These are phyloP conservation scores for Scatophagus argus DNA, from an alignment of 2,113 vertebrate species.

Conservation along the genomic window DNA sequence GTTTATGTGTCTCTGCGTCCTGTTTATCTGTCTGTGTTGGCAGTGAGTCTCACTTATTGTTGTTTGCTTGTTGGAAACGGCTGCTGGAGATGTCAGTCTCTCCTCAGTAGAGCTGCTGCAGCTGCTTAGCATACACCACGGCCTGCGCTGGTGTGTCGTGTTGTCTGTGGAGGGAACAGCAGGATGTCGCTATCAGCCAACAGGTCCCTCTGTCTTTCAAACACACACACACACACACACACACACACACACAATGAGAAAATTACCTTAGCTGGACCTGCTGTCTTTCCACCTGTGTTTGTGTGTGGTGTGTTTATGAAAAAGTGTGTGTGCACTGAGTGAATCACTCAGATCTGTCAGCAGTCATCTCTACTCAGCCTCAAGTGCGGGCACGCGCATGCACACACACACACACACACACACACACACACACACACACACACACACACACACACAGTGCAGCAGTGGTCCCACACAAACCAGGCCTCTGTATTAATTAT, in stretches of 20 bases:
- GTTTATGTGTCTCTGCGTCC: conserved; percentile 23
- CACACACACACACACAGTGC: neutral
- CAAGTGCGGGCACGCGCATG: too few relatives aligned
- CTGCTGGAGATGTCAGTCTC: conserved; percentile 65
- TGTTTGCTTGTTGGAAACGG: conserved; percentile 62
- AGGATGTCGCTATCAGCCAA: conserved; percentile 53
- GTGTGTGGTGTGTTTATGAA: conserved; percentile 11
- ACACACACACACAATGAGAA: conserved; percentile 13
- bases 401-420: neutral
- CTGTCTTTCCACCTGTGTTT: conserved; percentile 45
- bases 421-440: neutral
- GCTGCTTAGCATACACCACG: conserved; percentile 65
- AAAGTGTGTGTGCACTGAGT: conserved; percentile 15
- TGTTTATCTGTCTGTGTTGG: conserved; percentile 50
- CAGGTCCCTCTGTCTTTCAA: conserved; percentile 58
- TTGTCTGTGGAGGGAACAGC: conserved; percentile 52
- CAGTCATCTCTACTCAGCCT: conserved; percentile 48
- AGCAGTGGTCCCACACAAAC: conserved; percentile 15
- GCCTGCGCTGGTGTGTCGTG: conserved; percentile 43
- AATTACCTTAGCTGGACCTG: conserved; percentile 45
- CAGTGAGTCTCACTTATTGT: conserved; percentile 52
- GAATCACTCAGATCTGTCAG: conserved; percentile 49
- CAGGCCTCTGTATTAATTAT: conserved; percentile 22
- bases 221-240: too few relatives aligned
- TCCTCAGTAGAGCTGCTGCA: conserved; percentile 54